Conservation (phyloP, 1,140 invertebrate species). For the Adoxophyes honmai region DNA sequence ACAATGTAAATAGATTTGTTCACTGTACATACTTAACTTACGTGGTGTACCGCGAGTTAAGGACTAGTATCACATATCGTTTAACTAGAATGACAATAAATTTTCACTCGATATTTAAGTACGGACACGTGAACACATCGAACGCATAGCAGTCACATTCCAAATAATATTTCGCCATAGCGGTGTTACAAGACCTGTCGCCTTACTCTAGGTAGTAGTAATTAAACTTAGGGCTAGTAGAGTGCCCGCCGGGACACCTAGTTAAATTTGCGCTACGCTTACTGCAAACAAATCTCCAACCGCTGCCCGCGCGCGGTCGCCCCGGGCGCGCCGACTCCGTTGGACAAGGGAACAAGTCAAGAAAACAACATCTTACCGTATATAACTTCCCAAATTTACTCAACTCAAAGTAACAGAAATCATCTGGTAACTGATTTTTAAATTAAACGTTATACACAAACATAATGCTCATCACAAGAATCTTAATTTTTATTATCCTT, state of each 20-base stretch:
- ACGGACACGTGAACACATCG: slow-evolving; percentile 33
- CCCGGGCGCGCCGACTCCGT: slow-evolving; percentile 21
- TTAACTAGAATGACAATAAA: slow-evolving; percentile 15
- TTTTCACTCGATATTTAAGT: slow-evolving; percentile 17
- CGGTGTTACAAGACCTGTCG: slow-evolving; percentile 61
- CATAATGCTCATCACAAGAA: slow-evolving; percentile 60
- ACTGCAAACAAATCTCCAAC: slow-evolving; percentile 51
- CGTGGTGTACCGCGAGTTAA: neutral
- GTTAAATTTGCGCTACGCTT: slow-evolving; percentile 63
- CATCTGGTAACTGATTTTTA: slow-evolving; percentile 66
- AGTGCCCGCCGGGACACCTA: slow-evolving; percentile 25
- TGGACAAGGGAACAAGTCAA: slow-evolving; percentile 51
- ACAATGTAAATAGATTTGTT: neutral
- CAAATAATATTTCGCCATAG: slow-evolving; percentile 44
- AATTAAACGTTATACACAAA: slow-evolving; percentile 66
- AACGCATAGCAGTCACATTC: slow-evolving; percentile 38
- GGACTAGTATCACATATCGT: neutral
- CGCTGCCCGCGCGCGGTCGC: slow-evolving; percentile 29
- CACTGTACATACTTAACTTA: slow-evolving; percentile 13
- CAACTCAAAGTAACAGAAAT: slow-evolving; percentile 65
- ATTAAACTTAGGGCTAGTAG: slow-evolving; percentile 52
- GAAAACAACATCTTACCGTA: slow-evolving; percentile 66
- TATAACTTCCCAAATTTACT: slow-evolving; percentile 67
- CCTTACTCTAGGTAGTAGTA: slow-evolving; percentile 62
- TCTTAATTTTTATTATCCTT: slow-evolving; percentile 51